Conservation (phyloP, 2,113 vertebrate species). For the Microcebus tavaratra region DNA sequence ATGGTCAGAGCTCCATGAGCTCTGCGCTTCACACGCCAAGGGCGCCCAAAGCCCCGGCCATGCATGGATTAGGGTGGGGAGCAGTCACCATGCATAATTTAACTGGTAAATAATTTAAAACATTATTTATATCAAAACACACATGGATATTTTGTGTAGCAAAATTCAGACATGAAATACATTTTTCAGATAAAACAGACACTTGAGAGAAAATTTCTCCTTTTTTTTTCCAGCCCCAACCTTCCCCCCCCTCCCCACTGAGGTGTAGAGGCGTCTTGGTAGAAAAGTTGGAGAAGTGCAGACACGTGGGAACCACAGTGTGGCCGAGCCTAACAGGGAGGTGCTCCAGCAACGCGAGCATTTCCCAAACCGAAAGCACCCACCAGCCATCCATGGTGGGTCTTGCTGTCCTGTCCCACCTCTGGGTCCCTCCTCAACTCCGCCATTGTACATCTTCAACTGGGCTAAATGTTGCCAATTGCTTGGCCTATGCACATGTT, state of each 20-base stretch:
- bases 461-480: neutral
- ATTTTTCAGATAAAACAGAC: slow-evolving; percentile 23
- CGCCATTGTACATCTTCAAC: neutral
- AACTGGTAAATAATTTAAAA: slow-evolving; percentile 14
- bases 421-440: neutral
- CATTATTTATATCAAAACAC: neutral
- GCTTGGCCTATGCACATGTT: neutral
- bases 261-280: neutral
- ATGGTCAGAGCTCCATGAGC: neutral
- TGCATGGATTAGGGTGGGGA: neutral
- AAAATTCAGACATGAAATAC: neutral
- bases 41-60: neutral
- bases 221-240: neutral
- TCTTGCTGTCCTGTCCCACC: neutral
- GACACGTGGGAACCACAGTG: neutral
- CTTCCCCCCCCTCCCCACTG: too few species aligned
- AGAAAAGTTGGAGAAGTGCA: neutral
- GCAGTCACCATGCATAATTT: neutral
- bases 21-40: neutral
- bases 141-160: neutral
- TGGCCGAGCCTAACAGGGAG: neutral
- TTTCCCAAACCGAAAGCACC: neutral
- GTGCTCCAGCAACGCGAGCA: neutral
- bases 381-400: neutral
- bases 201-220: neutral